These are phyloP conservation scores for Cantharis nigra DNA, from an alignment of 2,888 invertebrate species.

Conservation along the genomic window DNA sequence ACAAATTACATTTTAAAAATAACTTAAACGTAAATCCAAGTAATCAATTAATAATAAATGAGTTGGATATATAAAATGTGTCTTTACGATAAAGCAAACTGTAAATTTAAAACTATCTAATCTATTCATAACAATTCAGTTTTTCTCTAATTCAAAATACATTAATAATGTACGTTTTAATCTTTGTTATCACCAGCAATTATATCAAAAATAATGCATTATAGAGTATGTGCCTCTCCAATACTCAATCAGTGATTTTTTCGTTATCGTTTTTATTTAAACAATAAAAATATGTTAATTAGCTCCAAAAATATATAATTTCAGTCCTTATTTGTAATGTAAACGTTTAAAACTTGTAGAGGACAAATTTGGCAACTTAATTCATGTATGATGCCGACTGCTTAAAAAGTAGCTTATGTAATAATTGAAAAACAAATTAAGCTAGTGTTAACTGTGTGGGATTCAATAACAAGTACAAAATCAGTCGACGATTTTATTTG, in stretches of 20 bases:
- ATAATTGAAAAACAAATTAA: not conserved
- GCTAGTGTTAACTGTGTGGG: not conserved
- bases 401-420: not conserved
- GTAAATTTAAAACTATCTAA: not conserved
- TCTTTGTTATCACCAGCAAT: not conserved
- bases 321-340: not conserved
- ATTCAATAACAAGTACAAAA: not conserved
- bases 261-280: not conserved
- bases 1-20: not conserved
- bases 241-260: not conserved
- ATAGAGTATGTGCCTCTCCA: not conserved
- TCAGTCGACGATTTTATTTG: not conserved
- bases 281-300: not conserved
- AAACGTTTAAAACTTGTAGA: not conserved
- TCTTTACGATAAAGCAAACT: not conserved
- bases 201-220: not conserved
- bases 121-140: not conserved
- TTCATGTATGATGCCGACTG: not conserved
- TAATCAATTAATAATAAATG: not conserved
- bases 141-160: not conserved
- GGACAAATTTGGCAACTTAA: not conserved
- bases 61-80: not conserved
- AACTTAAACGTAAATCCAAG: not conserved
- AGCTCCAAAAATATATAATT: not conserved
- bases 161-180: not conserved